These are phyloP conservation scores for Mesoclemmys tuberculata DNA, from an alignment of 2,113 vertebrate species.

Conservation along the genomic window DNA sequence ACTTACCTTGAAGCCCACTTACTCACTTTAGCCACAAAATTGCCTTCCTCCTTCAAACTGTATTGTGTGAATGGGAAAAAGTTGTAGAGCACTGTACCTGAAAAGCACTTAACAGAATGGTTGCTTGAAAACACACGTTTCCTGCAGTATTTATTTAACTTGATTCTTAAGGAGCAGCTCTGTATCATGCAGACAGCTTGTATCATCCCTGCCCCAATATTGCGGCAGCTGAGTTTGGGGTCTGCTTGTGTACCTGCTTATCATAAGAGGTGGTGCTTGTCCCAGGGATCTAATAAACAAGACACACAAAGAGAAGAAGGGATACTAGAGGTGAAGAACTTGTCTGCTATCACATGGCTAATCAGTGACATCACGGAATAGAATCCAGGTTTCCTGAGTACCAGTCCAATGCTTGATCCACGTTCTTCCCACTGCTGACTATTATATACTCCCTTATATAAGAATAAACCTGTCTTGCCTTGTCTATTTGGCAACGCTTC, in stretches of 20 bases:
- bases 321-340: not conserved
- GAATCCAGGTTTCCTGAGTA: not conserved
- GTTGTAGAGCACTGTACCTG: not conserved
- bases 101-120: not conserved
- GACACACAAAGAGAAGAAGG: not conserved
- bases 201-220: not conserved
- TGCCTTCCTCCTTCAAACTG: not conserved
- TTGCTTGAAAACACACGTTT: not conserved
- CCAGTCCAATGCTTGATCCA: accelerated
- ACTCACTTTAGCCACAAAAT: not conserved
- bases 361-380: not conserved
- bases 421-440: not conserved
- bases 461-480: accelerated
- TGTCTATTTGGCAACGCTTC: not conserved
- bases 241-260: not conserved
- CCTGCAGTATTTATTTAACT: not conserved
- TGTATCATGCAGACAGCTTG: not conserved
- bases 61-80: not conserved
- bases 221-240: too few species aligned
- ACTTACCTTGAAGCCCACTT: not conserved
- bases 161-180: not conserved
- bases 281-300: not conserved
- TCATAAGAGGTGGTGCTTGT: not conserved
- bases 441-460: not conserved
- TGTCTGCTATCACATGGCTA: not conserved